A percentile compares a stretch with the other conserved stretches of the same genome.
phyloP scores from a whole-genome alignment of 2,888 invertebrate genomes.

The Clanis bilineata region DNA sequence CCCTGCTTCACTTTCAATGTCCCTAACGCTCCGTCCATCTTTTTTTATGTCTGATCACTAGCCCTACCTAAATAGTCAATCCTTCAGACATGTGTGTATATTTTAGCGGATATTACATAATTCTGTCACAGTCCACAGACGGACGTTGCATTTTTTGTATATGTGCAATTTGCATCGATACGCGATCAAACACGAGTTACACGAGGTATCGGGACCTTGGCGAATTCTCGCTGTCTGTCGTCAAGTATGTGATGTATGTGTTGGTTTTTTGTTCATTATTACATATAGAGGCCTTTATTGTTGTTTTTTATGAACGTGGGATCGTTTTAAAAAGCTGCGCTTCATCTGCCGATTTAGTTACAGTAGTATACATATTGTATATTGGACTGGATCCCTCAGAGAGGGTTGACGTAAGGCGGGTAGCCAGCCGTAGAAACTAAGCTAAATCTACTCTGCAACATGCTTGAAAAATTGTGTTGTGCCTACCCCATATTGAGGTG shows the following conservation, averaged over 20 bases:
- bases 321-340: neutral
- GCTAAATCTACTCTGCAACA: too few species aligned
- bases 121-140: constrained; percentile 26
- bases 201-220: constrained; percentile 36
- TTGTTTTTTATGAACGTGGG: neutral
- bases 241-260: constrained; percentile 22
- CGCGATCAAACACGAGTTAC: constrained; percentile 36
- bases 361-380: neutral
- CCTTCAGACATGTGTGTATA: neutral
- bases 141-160: constrained; percentile 29
- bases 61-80: neutral
- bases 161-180: constrained; percentile 43
- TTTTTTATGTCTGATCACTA: too few species aligned
- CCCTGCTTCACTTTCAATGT: too few species aligned
- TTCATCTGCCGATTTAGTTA: neutral
- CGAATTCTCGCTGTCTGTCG: constrained; percentile 27
- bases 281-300: neutral
- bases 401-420: too few species aligned
- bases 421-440: too few species aligned
- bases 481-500: too few species aligned
- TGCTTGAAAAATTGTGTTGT: too few species aligned
- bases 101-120: constrained; percentile 31
- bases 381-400: too few species aligned
- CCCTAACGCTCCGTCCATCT: too few species aligned
- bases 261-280: constrained; percentile 3